Evolutionary conservation across 2,113 vertebrate species (phyloP), one percentile per base, ranked within the genome.

Genomic region (Mesoclemmys tuberculata): DNA sequence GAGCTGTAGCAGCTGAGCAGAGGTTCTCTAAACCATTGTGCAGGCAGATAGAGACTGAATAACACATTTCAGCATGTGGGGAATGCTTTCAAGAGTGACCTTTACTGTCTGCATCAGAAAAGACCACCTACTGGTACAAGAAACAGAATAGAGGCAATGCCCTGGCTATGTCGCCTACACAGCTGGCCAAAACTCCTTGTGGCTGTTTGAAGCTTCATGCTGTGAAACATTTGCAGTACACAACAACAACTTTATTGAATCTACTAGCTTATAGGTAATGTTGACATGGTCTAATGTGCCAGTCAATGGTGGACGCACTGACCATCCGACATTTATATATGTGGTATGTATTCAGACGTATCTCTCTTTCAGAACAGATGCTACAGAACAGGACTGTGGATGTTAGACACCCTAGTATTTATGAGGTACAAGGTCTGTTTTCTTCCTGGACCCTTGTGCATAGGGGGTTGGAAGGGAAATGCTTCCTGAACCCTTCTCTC

Each of bases 281-380:
- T 51, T 82, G 16, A 31, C 4, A 4, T 41, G 0, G 0, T 82
- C 49, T 56, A 49, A 44, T 77, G 84, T 78, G 48, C 21, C 1
- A 0, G 29, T 0, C 0, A 10, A 24, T 0, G 1, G 41, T 14
- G 26, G 1, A n/a, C 11, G 26, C 38, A 3, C 12, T 81, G 82
- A 48, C n/a, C 56, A 48, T 12, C 27, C 13, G 52, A n/a, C 49
- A 54, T 27, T 18, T 55, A 4, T 55, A 3, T 68, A 10, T 21
- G 14, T n/a, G 19, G 22, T 24, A 11, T 55, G 48, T 49, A 86
- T 55, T 13, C 83, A 35, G 64, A 84, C 55, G 22, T 7, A 38
- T 16, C 0, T 0, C 21, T 46, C 46, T 79, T 64, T 81, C 86
- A 11, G 3, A 86, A 61, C 54, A 44, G 38, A 35, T 55, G 22